Percentiles rank a stretch among this genome's conserved stretches.
These are phyloP conservation scores for Phalloptychus januarius DNA, from an alignment of 2,797 vertebrate genomes.

Conservation along the genomic window DNA sequence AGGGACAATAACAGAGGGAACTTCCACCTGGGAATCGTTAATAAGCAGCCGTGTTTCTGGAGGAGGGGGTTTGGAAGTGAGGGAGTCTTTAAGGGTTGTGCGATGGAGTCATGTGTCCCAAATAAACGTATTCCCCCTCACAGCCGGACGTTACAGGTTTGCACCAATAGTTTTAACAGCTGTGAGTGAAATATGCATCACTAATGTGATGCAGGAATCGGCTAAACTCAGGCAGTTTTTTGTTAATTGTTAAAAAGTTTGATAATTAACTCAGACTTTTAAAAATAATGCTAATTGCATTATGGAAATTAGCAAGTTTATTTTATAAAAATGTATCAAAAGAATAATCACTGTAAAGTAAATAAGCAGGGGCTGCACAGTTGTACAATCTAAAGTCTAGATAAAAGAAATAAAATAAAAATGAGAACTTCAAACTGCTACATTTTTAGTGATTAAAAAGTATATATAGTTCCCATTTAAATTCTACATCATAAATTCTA, in stretches of 20 bases:
- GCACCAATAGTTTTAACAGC: slow-evolving; percentile 56
- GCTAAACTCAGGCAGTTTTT: background rate
- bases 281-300: background rate
- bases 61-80: background rate
- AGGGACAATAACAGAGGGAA: background rate
- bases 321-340: background rate
- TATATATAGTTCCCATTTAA: background rate
- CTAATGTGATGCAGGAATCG: slow-evolving; percentile 59
- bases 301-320: background rate
- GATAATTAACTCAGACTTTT: background rate
- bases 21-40: slow-evolving; percentile 57
- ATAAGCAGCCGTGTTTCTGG: slow-evolving; percentile 63
- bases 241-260: slow-evolving; percentile 1
- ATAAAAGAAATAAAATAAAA: background rate
- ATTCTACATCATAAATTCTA: background rate
- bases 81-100: slow-evolving; percentile 23
- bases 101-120: slow-evolving; percentile 60
- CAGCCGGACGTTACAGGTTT: slow-evolving; percentile 62
- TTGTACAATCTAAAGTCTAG: background rate
- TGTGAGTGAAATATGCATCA: slow-evolving; percentile 60
- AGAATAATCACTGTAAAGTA: background rate
- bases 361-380: background rate
- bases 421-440: background rate
- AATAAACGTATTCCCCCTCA: slow-evolving; percentile 52
- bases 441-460: background rate